These are phyloP conservation scores for Acrobasis consociella DNA, from an alignment of 2,888 invertebrate genomes.

Conservation along the genomic window DNA sequence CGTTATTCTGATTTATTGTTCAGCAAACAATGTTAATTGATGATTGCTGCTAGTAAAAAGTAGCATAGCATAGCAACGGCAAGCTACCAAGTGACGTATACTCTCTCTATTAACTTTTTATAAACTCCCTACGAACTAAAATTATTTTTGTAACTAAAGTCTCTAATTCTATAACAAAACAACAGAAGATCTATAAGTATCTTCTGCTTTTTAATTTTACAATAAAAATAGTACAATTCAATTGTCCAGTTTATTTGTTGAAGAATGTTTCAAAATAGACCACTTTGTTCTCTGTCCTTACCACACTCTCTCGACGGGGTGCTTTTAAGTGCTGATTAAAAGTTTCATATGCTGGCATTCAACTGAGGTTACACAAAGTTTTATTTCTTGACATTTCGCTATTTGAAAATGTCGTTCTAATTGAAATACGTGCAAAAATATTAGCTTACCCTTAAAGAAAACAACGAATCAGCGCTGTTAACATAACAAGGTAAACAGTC, in stretches of 20 bases:
- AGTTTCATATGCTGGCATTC: slow-evolving; percentile 63
- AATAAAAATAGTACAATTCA: background rate
- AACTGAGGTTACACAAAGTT: slow-evolving; percentile 36
- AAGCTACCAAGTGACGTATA: too few relatives aligned
- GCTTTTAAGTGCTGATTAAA: slow-evolving; percentile 66
- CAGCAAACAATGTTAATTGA: too few relatives aligned
- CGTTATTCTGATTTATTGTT: too few relatives aligned
- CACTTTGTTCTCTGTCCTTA: slow-evolving; percentile 36
- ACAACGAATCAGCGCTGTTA: slow-evolving; percentile 60
- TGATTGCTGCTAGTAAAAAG: too few relatives aligned
- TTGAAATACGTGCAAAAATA: slow-evolving; percentile 28
- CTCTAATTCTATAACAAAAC: too few relatives aligned
- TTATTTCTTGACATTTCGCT: slow-evolving; percentile 27
- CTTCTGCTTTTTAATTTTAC: background rate
- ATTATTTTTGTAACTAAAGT: too few relatives aligned
- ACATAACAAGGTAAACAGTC: slow-evolving; percentile 58
- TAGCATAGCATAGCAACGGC: too few relatives aligned
- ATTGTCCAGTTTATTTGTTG: background rate
- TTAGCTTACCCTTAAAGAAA: slow-evolving; percentile 40
- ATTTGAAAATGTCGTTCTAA: slow-evolving; percentile 29
- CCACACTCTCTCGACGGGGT: slow-evolving; percentile 45
- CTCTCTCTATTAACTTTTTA: too few relatives aligned
- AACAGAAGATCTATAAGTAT: too few relatives aligned
- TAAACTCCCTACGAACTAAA: too few relatives aligned
- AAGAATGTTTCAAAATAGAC: slow-evolving; percentile 33